A percentile compares a stretch with the other conserved stretches of the same genome.
Conservation (phyloP, 2,888 invertebrate genomes). For the Oxyteleia sp. region DNA sequence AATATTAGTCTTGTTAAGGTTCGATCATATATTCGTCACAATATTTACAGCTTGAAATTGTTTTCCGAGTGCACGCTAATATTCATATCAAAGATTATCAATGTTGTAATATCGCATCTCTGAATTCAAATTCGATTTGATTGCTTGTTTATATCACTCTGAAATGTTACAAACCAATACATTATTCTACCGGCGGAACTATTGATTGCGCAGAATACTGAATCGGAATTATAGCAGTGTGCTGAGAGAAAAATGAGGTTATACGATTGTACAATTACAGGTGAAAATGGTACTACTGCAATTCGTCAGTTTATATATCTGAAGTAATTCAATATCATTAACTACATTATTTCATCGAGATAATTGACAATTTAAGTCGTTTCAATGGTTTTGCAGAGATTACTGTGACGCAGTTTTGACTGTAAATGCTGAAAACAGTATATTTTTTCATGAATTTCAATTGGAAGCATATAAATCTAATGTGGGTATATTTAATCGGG, state of each 20-base stretch:
- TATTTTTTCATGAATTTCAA: too few species aligned
- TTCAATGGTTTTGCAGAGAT: too few species aligned
- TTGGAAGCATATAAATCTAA: too few species aligned
- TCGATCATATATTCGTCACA: neutral
- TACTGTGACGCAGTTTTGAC: too few species aligned
- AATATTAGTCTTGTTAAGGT: conserved; percentile 1
- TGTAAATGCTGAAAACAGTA: too few species aligned
- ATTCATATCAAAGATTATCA: conserved; percentile 16
- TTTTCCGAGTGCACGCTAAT: conserved; percentile 14
- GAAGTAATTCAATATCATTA: too few species aligned
- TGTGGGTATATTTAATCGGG: neutral
- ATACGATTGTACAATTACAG: too few species aligned
- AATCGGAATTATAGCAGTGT: conserved; percentile 21
- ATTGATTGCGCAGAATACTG: conserved; percentile 34
- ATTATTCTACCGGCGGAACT: conserved; percentile 20
- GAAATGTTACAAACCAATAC: conserved; percentile 28
- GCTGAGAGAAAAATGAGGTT: conserved; percentile 16
- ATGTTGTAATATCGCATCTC: conserved; percentile 14
- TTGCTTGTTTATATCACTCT: conserved; percentile 32
- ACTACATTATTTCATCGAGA: too few species aligned
- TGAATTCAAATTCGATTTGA: conserved; percentile 24
- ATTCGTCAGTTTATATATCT: too few species aligned
- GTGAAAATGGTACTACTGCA: too few species aligned
- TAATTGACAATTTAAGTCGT: too few species aligned
- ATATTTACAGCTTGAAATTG: conserved; percentile 11